Percentiles rank a stretch among this genome's conserved stretches.
Evolutionary conservation across 2,113 vertebrate genomes (phyloP).

Genomic region (Psittacula cyanocephala): DNA sequence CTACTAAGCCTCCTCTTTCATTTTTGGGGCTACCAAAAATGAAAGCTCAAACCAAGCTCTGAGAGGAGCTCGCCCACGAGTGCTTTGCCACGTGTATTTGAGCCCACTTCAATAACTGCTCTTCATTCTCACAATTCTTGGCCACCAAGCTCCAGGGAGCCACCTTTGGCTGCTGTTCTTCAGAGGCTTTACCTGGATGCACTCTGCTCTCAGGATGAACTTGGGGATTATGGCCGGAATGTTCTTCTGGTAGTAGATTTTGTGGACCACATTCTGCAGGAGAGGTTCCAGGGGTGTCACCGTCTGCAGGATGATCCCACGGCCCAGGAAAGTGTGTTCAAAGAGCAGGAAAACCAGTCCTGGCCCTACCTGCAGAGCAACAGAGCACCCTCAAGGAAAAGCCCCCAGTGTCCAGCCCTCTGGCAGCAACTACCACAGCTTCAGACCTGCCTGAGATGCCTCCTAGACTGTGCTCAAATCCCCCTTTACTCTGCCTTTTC

Average conservation of each 20-base stretch:
- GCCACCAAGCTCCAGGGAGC: not conserved
- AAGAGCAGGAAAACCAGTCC: constrained; percentile 80
- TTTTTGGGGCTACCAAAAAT: not conserved
- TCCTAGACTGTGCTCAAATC: not conserved
- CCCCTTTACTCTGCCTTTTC: not conserved
- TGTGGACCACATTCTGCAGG: constrained; percentile 82
- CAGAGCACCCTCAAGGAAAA: not conserved
- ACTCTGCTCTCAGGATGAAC: constrained; percentile 79
- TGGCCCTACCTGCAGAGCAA: constrained; percentile 77
- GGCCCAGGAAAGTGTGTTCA: constrained; percentile 77
- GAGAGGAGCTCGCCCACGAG: not conserved
- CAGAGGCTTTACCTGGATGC: constrained; percentile 74
- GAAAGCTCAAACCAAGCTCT: not conserved
- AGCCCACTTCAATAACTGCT: not conserved
- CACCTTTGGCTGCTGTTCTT: not conserved
- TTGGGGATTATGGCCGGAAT: constrained; percentile 78
- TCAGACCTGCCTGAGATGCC: not conserved
- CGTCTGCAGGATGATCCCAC: constrained; percentile 78
- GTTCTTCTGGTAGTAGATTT: constrained; percentile 79
- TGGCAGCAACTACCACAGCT: not conserved
- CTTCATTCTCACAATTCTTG: not conserved
- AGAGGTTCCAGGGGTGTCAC: constrained; percentile 84
- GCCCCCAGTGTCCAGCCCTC: not conserved
- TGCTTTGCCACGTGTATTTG: not conserved
- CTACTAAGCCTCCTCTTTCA: not conserved